Conservation (phyloP, 2,888 invertebrate genomes). For the Agrochola macilenta region DNA sequence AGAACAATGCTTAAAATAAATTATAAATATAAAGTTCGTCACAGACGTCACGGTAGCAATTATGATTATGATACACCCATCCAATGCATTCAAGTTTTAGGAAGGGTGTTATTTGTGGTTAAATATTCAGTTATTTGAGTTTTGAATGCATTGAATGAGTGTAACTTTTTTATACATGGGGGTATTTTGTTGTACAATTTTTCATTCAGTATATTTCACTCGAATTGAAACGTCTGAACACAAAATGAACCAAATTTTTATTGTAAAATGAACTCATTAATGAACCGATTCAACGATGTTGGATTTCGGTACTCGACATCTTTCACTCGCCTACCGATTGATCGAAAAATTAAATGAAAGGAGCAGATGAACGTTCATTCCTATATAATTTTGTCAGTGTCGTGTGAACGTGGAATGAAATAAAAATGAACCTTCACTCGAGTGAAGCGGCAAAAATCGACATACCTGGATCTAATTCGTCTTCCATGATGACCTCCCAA, state of each 20-base stretch:
- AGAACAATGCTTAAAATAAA: no score
- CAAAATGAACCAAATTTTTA: not conserved
- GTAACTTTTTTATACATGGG: no score
- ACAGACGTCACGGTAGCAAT: no score
- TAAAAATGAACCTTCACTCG: not conserved
- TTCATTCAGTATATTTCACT: not conserved
- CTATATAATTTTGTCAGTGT: no score
- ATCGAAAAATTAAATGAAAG: not conserved
- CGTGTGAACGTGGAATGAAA: not conserved
- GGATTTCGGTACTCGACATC: not conserved
- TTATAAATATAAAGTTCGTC: no score
- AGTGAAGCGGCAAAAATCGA: not conserved
- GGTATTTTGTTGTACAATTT: no score
- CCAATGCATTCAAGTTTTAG: no score
- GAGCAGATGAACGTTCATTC: not conserved
- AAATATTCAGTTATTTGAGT: no score
- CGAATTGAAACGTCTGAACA: not conserved
- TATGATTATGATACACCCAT: no score
- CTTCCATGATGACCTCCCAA: constrained; percentile 89
- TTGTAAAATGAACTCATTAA: not conserved
- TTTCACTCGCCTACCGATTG: not conserved
- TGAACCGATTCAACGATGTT: not conserved
- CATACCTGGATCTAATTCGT: constrained; percentile 85
- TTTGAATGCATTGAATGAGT: no score
- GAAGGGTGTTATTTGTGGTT: no score